Evolutionary conservation across 2,113 vertebrate species (phyloP), one percentile per base, ranked within the genome.

Genomic region (Aleadryas rufinucha): DNA sequence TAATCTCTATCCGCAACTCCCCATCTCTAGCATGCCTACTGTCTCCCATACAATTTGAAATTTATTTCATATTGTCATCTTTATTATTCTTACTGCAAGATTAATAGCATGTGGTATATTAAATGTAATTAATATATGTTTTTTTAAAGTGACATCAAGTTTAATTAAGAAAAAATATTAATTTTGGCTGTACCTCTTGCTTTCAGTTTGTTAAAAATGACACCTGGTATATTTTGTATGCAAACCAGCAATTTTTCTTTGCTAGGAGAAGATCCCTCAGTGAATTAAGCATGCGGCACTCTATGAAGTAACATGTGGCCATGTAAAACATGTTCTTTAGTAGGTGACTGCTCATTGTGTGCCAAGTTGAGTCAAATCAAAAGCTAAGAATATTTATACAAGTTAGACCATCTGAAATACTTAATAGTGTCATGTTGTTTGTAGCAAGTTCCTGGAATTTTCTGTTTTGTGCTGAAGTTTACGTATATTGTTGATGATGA

Each of bases 71-170:
- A 15, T 49, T 70, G 10, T 70, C 45, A 27, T 53, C 33, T 69
- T 79, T 26, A 20, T 65, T 68, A n/a, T 54, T 81, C 52, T 78
- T 11, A 35, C 8, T 53, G 11, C 20, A 64, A 78, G 33, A 69
- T 41, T 18, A 49, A n/a, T 54, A 31, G 0, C 1, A 10, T 60
- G 15, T 63, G 26, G 4, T 83, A 1, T 87, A 49, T 87, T 68
- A 39, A 63, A 56, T 45, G 74, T 54, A 84, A 65, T 35, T 54
- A 0, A 13, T 53, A 4, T 81, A 2, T n/a, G 3, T 0, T 13
- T 35, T 91, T 74, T 64, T 6, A 8, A 89, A 84, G 41, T 59
- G 16, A 31, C 30, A 52, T 61, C 9, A 64, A 9, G 15, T 19
- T 47, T 27, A 60, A 31, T 28, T 10, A 1, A 23, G 15, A 44